phyloP scores from a whole-genome alignment of 2,888 invertebrate species.

The Selenia dentaria region DNA sequence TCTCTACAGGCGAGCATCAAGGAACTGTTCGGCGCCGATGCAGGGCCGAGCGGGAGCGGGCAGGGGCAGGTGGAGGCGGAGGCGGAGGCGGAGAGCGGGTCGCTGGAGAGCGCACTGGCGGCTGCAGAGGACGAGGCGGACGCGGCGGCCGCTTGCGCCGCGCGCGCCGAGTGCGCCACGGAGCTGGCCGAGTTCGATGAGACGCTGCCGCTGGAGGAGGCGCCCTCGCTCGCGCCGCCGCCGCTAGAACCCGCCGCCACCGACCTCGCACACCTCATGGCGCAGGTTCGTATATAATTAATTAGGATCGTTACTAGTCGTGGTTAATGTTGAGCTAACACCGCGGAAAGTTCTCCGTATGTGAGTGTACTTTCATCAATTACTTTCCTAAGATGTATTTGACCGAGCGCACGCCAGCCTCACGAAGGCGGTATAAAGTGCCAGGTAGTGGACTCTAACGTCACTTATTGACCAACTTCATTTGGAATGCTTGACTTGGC shows the following conservation, averaged over 20 bases:
- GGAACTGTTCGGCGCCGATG: constrained; percentile 91
- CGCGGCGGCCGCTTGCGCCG: constrained; percentile 94
- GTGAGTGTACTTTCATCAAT: no score
- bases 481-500: no score
- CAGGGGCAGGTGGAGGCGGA: constrained; percentile 77
- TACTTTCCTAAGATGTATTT: no score
- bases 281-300: constrained; percentile 52
- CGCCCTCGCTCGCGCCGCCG: constrained; percentile 74
- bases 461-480: no score
- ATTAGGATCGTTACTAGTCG: no score
- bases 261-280: constrained; percentile 61
- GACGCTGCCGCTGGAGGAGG: constrained; percentile 92
- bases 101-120: constrained; percentile 92
- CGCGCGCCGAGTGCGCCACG: constrained; percentile 94
- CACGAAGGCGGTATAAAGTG: neutral
- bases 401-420: no score
- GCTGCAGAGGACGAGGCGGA: constrained; percentile 98
- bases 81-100: constrained; percentile 89
- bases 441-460: no score
- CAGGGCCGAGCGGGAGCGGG: constrained; percentile 23
- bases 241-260: constrained; percentile 33
- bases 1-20: constrained; percentile 90
- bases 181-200: constrained; percentile 98
- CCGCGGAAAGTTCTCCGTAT: no score
- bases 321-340: no score